Conservation (phyloP, 2,888 invertebrate species). For the Clivina fossor region DNA sequence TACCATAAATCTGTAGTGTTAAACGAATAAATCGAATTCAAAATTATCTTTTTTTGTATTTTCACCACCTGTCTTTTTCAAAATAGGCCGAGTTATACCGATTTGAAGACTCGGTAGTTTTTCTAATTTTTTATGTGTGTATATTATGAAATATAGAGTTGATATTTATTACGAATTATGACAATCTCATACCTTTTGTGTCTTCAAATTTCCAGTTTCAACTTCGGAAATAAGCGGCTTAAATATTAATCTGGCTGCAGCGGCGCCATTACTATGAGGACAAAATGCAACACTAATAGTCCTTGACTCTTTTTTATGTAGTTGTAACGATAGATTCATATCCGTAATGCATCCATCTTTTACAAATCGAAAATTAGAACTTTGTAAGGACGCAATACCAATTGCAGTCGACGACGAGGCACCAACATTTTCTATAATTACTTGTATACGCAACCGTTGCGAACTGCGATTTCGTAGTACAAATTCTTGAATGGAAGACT, state of each 20-base stretch:
- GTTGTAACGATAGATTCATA: conserved; percentile 49
- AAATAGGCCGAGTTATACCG: too few relatives aligned
- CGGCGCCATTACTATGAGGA: conserved; percentile 58
- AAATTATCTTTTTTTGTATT: too few relatives aligned
- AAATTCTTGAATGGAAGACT: conserved; percentile 57
- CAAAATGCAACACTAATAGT: conserved; percentile 58
- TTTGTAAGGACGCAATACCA: not conserved
- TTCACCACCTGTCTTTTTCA: too few relatives aligned
- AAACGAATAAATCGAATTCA: too few relatives aligned
- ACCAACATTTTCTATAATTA: too few relatives aligned
- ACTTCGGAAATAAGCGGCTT: conserved; percentile 53
- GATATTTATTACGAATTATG: too few relatives aligned
- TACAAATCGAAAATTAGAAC: conserved; percentile 21
- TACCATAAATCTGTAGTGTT: too few relatives aligned
- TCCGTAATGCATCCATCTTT: conserved; percentile 49
- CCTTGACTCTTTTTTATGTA: conserved; percentile 62
- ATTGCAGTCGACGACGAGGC: not conserved
- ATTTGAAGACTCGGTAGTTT: too few relatives aligned
- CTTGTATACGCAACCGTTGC: conserved; percentile 59
- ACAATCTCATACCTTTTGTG: conserved; percentile 26
- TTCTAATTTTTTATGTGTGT: too few relatives aligned
- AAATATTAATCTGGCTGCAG: conserved; percentile 59
- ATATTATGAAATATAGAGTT: too few relatives aligned
- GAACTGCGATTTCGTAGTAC: conserved; percentile 60
- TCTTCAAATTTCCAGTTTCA: conserved; percentile 5